Base-by-base conservation (phyloP, 2,113 vertebrate species). In the Halichoerus grypus region DNA sequence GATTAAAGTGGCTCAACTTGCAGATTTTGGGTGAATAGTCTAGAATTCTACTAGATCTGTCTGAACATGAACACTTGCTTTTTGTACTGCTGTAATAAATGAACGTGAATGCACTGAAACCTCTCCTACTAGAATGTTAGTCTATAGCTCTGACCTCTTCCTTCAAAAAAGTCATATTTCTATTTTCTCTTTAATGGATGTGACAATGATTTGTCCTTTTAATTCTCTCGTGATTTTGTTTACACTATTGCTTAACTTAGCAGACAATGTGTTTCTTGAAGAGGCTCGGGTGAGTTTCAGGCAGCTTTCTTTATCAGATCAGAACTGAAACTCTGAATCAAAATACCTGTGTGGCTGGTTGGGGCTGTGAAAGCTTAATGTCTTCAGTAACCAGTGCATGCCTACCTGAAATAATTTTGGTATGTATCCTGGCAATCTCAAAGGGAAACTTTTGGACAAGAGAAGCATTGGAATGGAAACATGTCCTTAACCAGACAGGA, bases 391-490 rank as follows among this genome's bases (percentile, higher is more conserved):
- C 67, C 61, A 63, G 26, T 16, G 14, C 1, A 5, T 10, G 3
- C 28, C 33, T 31, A 8, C 6, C 0, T 72, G 31, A 3, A 7
- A n/a, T 42, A n/a, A n/a, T 39, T 65, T 72, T 36, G n/a, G 18
- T 49, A 3, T 24, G 1, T 4, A 57, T n/a, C 69, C 71, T 72
- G 53, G 8, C 28, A 9, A 4, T 87, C 42, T 88, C 61, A 74
- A 46, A 22, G 7, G 67, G 46, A 49, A 77, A 59, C 46, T 79
- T 82, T 33, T n/a, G 19, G 63, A 79, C 33, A 42, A 77, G 26
- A 92, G 88, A 92, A 88, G 49, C 69, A 22, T 67, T 88, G n/a
- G 22, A 57, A 76, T 72, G 31, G 69, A 92, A 89, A 71, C 26
- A 36, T 65, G 33, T 57, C 26, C 77, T 83, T 83, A 14, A 39